Evolutionary conservation across 2,797 vertebrate species (phyloP).

Genomic region (Gila robusta): DNA sequence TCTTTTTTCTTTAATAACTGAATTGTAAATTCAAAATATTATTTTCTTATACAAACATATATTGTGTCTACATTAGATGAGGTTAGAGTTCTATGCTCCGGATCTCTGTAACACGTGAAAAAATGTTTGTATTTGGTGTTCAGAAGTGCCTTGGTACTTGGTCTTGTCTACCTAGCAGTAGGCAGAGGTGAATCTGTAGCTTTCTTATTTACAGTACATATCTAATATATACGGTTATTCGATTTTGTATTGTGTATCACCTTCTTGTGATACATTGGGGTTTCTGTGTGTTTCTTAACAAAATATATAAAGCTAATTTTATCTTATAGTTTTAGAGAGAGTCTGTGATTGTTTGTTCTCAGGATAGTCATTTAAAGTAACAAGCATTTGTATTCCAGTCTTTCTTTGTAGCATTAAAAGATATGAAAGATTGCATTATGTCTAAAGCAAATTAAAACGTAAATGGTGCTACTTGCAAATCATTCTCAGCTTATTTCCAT

Average conservation of each 20-base stretch:
- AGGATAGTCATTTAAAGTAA: slow-evolving; percentile 46
- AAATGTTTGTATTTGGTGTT: slow-evolving; percentile 70
- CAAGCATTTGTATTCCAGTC: slow-evolving; percentile 66
- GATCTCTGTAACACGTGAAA: slow-evolving; percentile 56
- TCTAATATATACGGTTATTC: slow-evolving; percentile 34
- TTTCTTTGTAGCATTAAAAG: slow-evolving; percentile 78
- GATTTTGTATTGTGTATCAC: slow-evolving; percentile 44
- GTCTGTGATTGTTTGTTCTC: slow-evolving; percentile 40
- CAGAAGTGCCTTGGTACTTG: slow-evolving; percentile 87
- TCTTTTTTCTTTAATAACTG: slow-evolving; percentile 42
- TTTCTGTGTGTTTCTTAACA: slow-evolving; percentile 43
- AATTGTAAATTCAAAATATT: slow-evolving; percentile 72
- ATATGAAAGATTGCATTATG: slow-evolving; percentile 53
- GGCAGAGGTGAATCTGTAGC: slow-evolving; percentile 69
- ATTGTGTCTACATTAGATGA: slow-evolving; percentile 23
- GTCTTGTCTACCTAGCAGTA: slow-evolving; percentile 73
- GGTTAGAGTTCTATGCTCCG: slow-evolving; percentile 7
- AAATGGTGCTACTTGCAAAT: slow-evolving; percentile 35
- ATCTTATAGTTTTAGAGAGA: slow-evolving; percentile 13
- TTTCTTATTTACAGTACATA: slow-evolving; percentile 60
- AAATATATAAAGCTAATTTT: slow-evolving; percentile 44
- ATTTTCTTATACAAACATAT: slow-evolving; percentile 44
- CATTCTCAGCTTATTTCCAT: slow-evolving; percentile 41
- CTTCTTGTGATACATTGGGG: slow-evolving; percentile 27
- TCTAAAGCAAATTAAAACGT: slow-evolving; percentile 62